These are phyloP conservation scores for Coptotermes formosanus DNA, from an alignment of 1,140 invertebrate species.

Conservation along the genomic window DNA sequence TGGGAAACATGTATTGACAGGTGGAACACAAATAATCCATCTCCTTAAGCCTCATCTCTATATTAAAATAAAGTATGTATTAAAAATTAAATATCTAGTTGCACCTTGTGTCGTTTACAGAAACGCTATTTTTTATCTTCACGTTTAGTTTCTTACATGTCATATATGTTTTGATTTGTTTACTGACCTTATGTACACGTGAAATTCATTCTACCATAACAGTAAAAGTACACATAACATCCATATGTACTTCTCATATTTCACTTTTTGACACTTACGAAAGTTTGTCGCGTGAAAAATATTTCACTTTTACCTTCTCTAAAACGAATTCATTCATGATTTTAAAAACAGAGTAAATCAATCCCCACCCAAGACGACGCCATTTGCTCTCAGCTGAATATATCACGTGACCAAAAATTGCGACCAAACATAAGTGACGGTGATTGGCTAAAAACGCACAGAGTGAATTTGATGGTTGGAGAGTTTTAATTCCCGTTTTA, in stretches of 20 bases:
- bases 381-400: constrained; percentile 41
- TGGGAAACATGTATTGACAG: not conserved
- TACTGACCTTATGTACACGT: constrained; percentile 23
- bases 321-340: constrained; percentile 39
- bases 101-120: not conserved
- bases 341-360: constrained; percentile 34
- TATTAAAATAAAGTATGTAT: not conserved
- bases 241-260: constrained; percentile 21
- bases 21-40: not conserved
- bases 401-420: constrained; percentile 34
- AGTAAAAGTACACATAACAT: not conserved
- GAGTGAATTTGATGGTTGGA: not conserved
- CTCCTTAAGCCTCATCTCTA: not conserved
- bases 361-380: constrained; percentile 39
- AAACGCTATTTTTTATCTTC: not conserved
- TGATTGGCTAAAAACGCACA: not conserved
- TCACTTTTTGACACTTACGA: constrained; percentile 33
- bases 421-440: not conserved
- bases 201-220: constrained; percentile 25
- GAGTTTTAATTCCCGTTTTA: not conserved
- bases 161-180: not conserved
- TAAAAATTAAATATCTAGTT: not conserved
- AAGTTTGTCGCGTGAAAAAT: constrained; percentile 30
- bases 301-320: constrained; percentile 28
- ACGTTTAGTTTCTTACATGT: not conserved